Conservation (phyloP, 2,113 vertebrate genomes). For the Lophura nycthemera region DNA sequence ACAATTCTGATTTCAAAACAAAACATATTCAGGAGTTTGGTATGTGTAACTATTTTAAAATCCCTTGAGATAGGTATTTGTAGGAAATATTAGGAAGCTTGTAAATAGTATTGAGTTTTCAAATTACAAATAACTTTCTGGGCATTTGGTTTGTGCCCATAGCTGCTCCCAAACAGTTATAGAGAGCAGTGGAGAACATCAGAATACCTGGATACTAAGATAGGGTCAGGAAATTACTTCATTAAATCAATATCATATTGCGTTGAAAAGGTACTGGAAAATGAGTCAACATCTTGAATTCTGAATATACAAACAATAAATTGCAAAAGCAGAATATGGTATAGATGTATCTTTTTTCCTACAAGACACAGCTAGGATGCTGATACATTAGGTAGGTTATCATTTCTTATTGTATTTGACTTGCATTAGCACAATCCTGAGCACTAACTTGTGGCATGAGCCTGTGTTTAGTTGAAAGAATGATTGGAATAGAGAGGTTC, state of each 20-base stretch:
- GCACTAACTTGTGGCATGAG: not conserved
- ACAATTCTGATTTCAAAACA: not conserved
- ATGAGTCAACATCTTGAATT: conserved; percentile 10
- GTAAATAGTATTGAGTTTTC: not conserved
- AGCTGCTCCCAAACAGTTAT: not conserved
- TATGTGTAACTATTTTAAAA: not conserved
- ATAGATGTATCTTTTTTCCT: not conserved
- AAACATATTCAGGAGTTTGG: not conserved
- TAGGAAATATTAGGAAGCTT: not conserved
- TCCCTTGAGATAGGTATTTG: not conserved
- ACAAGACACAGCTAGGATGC: not conserved
- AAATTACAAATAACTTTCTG: not conserved
- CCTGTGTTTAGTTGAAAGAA: not conserved
- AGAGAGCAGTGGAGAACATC: not conserved
- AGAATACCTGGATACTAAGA: not conserved
- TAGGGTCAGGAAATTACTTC: not conserved
- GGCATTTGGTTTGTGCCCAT: not conserved
- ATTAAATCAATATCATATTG: not conserved
- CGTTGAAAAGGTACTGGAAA: not conserved
- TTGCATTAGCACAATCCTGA: not conserved
- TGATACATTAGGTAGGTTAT: not conserved
- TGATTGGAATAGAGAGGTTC: not conserved
- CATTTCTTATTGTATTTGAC: not conserved
- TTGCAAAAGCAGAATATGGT: not conserved
- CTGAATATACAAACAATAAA: not conserved